Conservation (phyloP, 2,888 invertebrate species). For the Saturnia pavonia region DNA sequence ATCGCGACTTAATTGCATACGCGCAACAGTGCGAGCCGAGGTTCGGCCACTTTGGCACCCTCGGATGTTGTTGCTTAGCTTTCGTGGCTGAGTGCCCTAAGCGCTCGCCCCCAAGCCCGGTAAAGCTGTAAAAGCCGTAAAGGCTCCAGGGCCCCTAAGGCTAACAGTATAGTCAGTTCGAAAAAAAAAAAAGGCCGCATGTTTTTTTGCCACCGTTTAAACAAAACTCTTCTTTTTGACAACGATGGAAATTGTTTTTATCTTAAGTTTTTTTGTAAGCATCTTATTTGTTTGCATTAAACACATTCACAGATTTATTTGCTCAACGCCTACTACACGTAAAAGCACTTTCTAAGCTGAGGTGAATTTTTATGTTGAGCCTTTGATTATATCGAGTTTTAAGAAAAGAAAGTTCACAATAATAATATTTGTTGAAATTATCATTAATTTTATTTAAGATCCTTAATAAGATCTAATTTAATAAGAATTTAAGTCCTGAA, state of each 20-base stretch:
- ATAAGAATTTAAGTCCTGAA: neutral
- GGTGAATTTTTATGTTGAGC: constrained; percentile 17
- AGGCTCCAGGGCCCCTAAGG: no score
- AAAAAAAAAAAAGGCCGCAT: no score
- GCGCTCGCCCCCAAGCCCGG: no score
- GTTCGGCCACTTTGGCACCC: no score
- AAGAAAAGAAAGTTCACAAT: neutral
- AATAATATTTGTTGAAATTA: neutral
- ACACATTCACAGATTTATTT: constrained; percentile 37
- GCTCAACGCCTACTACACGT: constrained; percentile 37
- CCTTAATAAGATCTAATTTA: no score
- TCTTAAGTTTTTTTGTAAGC: neutral
- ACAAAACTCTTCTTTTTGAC: neutral
- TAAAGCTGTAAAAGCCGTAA: no score
- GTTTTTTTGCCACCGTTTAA: no score
- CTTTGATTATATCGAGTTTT: neutral
- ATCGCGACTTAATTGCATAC: no score
- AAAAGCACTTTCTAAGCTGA: constrained; percentile 39
- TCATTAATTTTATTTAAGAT: neutral
- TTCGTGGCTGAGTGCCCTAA: no score
- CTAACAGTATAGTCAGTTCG: no score
- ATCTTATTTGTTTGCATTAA: constrained; percentile 32
- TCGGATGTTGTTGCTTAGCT: no score
- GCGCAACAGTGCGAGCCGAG: no score
- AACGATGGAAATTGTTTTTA: neutral